Conservation (phyloP, 2,113 vertebrate genomes). For the Urocolius indicus region DNA sequence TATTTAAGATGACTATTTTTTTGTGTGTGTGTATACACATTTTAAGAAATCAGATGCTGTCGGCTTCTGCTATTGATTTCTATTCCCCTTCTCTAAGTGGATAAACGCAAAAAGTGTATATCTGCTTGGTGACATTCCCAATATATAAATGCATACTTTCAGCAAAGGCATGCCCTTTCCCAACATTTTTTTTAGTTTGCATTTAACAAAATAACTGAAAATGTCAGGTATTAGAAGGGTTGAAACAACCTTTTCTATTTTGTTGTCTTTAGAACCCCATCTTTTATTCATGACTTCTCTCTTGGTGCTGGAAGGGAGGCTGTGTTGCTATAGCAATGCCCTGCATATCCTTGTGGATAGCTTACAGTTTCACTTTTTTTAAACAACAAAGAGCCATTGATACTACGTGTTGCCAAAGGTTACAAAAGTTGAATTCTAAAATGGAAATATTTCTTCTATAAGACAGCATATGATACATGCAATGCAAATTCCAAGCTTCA, state of each 20-base stretch:
- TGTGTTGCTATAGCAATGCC: constrained; percentile 86
- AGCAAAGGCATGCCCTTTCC: constrained; percentile 67
- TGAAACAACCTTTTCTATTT: constrained; percentile 84
- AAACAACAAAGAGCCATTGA: constrained; percentile 85
- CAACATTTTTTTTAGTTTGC: constrained; percentile 73
- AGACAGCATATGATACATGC: constrained; percentile 65
- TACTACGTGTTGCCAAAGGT: constrained; percentile 84
- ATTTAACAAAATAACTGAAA: constrained; percentile 83
- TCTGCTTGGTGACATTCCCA: constrained; percentile 60
- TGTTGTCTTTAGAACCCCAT: constrained; percentile 83
- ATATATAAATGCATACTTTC: constrained; percentile 67
- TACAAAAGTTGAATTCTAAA: constrained; percentile 86
- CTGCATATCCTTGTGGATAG: constrained; percentile 85
- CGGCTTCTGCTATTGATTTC: not conserved
- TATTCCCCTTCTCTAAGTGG: not conserved
- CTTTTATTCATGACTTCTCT: constrained; percentile 87
- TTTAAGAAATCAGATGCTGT: constrained; percentile 23
- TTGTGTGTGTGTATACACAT: not conserved
- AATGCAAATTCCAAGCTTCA: constrained; percentile 76
- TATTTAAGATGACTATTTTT: not conserved
- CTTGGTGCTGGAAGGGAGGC: constrained; percentile 80
- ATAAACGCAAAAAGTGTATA: constrained; percentile 37
- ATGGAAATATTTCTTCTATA: constrained; percentile 83
- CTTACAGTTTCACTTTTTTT: constrained; percentile 85
- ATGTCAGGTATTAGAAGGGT: constrained; percentile 83